A percentile compares a stretch with the other conserved stretches of the same genome.
These are phyloP conservation scores for Sphenopsis melanotis DNA, from an alignment of 2,797 vertebrate genomes.

Conservation along the genomic window DNA sequence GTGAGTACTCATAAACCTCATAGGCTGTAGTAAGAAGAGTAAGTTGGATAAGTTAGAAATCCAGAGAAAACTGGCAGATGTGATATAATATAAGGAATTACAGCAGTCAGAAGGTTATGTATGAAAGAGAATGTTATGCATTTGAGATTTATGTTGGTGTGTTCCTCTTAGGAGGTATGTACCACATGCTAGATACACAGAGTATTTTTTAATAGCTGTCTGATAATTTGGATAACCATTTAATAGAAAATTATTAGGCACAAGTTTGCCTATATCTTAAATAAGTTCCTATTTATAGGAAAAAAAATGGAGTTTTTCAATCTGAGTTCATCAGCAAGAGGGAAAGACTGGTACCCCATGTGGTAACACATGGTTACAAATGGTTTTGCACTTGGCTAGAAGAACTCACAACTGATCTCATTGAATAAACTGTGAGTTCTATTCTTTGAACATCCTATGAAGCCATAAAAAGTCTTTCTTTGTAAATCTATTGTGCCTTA, in stretches of 20 bases:
- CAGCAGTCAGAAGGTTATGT: constrained; percentile 56
- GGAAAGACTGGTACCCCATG: neutral
- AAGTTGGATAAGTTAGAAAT: constrained; percentile 66
- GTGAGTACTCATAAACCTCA: constrained; percentile 65
- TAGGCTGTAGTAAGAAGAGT: constrained; percentile 56
- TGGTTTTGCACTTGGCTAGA: neutral
- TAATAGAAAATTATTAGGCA: neutral
- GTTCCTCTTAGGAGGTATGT: neutral
- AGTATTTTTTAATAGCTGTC: neutral
- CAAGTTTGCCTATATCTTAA: neutral
- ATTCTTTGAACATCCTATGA: neutral
- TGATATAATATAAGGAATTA: constrained; percentile 66
- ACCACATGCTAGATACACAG: neutral
- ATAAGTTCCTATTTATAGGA: neutral
- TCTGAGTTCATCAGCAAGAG: neutral
- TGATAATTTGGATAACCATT: neutral
- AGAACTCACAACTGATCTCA: neutral
- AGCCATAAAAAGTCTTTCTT: neutral
- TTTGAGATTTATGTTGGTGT: constrained; percentile 54
- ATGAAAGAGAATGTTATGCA: constrained; percentile 37
- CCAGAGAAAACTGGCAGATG: constrained; percentile 62
- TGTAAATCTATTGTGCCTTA: neutral
- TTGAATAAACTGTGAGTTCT: neutral
- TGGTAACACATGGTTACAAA: neutral
- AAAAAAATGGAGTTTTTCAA: neutral